phyloP scores from a whole-genome alignment of 2,113 vertebrate species.

The Elanoides forficatus region DNA sequence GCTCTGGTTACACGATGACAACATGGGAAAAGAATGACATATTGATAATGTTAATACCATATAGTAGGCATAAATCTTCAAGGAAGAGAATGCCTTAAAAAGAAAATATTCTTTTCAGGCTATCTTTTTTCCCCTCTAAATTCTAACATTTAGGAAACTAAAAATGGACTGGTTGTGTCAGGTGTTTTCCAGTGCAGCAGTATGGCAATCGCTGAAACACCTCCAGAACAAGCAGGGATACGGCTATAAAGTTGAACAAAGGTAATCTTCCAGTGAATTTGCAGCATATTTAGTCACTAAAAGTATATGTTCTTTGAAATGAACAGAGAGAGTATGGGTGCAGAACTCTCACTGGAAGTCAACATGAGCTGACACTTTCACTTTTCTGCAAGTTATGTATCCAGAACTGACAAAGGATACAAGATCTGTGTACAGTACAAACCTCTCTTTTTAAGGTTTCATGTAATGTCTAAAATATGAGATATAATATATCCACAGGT shows the following conservation, averaged over 20 bases:
- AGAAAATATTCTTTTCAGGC: neutral
- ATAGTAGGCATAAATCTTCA: rapidly evolving
- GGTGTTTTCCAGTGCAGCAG: neutral
- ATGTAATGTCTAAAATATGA: neutral
- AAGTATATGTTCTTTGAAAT: neutral
- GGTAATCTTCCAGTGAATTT: neutral
- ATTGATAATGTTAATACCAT: neutral
- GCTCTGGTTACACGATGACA: rapidly evolving
- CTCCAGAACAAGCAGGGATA: neutral
- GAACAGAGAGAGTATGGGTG: neutral
- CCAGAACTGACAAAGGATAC: neutral
- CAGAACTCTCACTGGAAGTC: neutral
- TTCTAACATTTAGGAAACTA: neutral
- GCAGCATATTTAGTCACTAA: neutral
- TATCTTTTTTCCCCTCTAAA: neutral
- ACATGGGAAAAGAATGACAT: neutral
- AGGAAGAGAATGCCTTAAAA: neutral
- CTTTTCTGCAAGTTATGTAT: neutral
- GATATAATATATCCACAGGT: neutral
- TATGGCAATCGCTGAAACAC: neutral
- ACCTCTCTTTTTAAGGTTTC: neutral
- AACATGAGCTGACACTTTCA: neutral
- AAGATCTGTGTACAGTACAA: neutral
- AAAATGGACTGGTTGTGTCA: neutral
- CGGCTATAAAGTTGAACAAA: neutral